Conservation (phyloP, 1,140 invertebrate species). For the Nylanderia fulva region DNA sequence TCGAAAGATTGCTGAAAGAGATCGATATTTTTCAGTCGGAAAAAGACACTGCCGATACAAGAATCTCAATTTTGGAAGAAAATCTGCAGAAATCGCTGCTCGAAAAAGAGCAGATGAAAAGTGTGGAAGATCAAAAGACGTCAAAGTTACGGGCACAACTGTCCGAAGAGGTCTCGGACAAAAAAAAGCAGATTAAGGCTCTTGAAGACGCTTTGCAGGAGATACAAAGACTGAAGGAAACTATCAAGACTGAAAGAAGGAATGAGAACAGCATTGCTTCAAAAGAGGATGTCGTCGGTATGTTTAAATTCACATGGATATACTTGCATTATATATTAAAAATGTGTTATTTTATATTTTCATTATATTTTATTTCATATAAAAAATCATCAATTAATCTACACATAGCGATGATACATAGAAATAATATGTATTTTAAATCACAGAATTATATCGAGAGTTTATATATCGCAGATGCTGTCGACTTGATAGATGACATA, state of each 20-base stretch:
- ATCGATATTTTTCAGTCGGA: slow-evolving; percentile 77
- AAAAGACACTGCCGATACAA: slow-evolving; percentile 73
- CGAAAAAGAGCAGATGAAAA: slow-evolving; percentile 71
- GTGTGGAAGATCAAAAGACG: slow-evolving; percentile 69
- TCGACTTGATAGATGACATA: slow-evolving; percentile 30
- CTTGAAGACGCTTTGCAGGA: slow-evolving; percentile 77
- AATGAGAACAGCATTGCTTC: slow-evolving; percentile 6
- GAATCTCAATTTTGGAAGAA: slow-evolving; percentile 77
- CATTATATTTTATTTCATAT: neutral
- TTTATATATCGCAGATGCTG: slow-evolving; percentile 5
- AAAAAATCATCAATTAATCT: neutral
- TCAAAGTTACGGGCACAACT: slow-evolving; percentile 70
- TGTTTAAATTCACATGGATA: neutral
- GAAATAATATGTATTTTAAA: neutral
- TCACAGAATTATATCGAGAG: neutral
- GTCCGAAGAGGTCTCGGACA: slow-evolving; percentile 75
- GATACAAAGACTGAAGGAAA: slow-evolving; percentile 79
- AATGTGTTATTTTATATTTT: neutral
- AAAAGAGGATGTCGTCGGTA: slow-evolving; percentile 63
- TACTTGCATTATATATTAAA: neutral
- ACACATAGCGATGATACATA: neutral
- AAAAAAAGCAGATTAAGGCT: slow-evolving; percentile 74
- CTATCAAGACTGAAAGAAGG: slow-evolving; percentile 67
- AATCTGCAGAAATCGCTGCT: slow-evolving; percentile 71
- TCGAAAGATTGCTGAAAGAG: slow-evolving; percentile 75